A percentile compares a stretch with the other conserved stretches of the same genome.
Conservation (phyloP, 2,888 invertebrate species). For the Cordilura impudica region DNA sequence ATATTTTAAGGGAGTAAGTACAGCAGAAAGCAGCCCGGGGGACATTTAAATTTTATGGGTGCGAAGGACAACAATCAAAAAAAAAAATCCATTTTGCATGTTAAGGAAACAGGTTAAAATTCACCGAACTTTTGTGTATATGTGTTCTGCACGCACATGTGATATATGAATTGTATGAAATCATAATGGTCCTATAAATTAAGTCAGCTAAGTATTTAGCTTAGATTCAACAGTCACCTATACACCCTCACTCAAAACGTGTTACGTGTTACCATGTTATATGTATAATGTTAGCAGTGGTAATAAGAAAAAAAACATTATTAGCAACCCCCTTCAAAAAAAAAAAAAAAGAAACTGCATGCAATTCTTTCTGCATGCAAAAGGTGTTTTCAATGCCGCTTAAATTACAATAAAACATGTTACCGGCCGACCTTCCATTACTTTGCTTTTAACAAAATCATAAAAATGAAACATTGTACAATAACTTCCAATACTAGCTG, state of each 20-base stretch:
- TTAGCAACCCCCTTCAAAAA: not conserved
- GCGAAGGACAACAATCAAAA: constrained; percentile 18
- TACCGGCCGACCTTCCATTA: not conserved
- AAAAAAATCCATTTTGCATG: constrained; percentile 13
- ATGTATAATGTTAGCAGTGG: not conserved
- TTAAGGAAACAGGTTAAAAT: constrained; percentile 39
- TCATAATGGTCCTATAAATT: not conserved
- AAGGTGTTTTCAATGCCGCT: not conserved
- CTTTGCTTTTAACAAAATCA: not conserved
- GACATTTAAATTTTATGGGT: constrained; percentile 51
- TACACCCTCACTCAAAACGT: not conserved
- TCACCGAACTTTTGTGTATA: not conserved
- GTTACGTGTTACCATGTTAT: not conserved
- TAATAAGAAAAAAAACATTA: not conserved
- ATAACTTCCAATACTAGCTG: not conserved
- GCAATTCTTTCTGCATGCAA: not conserved
- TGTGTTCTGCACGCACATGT: constrained; percentile 28
- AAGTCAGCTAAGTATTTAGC: not conserved
- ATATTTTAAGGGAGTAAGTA: constrained; percentile 23
- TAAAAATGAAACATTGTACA: constrained; percentile 2
- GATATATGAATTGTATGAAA: constrained; percentile 14
- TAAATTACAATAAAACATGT: not conserved
- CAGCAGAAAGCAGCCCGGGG: constrained; percentile 11
- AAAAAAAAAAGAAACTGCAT: not conserved
- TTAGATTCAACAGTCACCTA: not conserved